phyloP scores from a whole-genome alignment of 2,888 invertebrate species.

The Drosophila conformis region DNA sequence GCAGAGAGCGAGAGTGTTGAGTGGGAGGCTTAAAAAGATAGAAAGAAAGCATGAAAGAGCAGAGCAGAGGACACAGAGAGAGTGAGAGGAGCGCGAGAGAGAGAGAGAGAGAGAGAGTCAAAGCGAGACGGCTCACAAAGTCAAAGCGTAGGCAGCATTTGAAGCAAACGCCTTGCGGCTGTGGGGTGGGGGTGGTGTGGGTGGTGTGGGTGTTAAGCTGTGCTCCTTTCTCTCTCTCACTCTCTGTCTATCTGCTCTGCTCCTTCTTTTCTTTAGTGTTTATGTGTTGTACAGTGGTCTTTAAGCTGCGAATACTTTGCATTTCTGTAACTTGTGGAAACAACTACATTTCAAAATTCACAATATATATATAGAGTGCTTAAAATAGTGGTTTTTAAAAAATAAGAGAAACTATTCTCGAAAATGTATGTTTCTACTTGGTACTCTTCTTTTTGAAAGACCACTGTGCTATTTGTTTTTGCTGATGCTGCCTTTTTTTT shows the following conservation, averaged over 20 bases:
- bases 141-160: conserved; percentile 50
- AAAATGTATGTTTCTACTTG: neutral
- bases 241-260: neutral
- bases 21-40: conserved; percentile 35
- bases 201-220: conserved; percentile 40
- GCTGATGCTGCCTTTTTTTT: conserved; percentile 36
- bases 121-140: conserved; percentile 13
- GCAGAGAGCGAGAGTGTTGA: conserved; percentile 57
- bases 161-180: conserved; percentile 8
- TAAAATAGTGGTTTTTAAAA: neutral
- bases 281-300: conserved; percentile 7
- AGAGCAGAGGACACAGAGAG: conserved; percentile 13
- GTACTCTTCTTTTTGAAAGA: neutral
- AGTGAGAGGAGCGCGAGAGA: conserved; percentile 3
- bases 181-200: conserved; percentile 2
- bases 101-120: neutral
- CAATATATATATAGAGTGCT: neutral
- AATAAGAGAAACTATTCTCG: neutral
- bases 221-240: conserved; percentile 10
- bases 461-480: neutral
- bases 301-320: neutral
- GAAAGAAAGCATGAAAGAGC: conserved; percentile 14
- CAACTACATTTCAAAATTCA: neutral
- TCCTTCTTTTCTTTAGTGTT: neutral
- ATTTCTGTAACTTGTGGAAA: neutral